Percentiles rank a stretch among this genome's conserved stretches.
Evolutionary conservation across 2,797 vertebrate genomes (phyloP).

Genomic region (Tiaroga cobitis): DNA sequence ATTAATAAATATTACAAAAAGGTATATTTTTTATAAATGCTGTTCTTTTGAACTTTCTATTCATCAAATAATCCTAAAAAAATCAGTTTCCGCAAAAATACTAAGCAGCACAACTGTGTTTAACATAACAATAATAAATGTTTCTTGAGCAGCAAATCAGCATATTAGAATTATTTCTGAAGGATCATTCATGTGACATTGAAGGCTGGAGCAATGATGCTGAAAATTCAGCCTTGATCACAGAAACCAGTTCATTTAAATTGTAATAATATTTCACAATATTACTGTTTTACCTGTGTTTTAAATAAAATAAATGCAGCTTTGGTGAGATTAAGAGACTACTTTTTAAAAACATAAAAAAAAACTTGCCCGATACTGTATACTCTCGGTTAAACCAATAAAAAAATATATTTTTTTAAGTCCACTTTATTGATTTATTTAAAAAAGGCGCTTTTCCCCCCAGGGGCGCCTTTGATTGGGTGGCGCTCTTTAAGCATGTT

Average conservation of each 20-base stretch:
- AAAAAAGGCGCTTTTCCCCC: background rate
- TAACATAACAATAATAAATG: background rate
- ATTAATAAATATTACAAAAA: background rate
- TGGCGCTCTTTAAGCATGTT: constrained; percentile 21
- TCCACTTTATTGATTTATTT: background rate
- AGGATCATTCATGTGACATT: background rate
- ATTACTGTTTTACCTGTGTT: no score
- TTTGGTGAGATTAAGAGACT: no score
- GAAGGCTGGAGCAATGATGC: no score
- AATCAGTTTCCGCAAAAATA: background rate
- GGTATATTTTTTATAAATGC: background rate
- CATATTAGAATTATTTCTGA: background rate
- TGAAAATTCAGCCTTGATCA: no score
- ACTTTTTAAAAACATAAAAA: no score
- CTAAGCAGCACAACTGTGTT: background rate
- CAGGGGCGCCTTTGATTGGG: constrained; percentile 5
- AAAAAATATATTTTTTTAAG: background rate
- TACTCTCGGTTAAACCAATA: no score
- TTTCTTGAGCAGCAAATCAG: background rate
- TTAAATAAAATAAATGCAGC: no score
- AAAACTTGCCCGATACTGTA: no score
- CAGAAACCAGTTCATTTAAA: background rate
- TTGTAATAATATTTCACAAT: background rate
- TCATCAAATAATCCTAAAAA: background rate
- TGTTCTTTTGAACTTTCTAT: background rate